These are phyloP conservation scores for Eleginops maclovinus DNA, from an alignment of 2,113 vertebrate genomes.

Conservation along the genomic window DNA sequence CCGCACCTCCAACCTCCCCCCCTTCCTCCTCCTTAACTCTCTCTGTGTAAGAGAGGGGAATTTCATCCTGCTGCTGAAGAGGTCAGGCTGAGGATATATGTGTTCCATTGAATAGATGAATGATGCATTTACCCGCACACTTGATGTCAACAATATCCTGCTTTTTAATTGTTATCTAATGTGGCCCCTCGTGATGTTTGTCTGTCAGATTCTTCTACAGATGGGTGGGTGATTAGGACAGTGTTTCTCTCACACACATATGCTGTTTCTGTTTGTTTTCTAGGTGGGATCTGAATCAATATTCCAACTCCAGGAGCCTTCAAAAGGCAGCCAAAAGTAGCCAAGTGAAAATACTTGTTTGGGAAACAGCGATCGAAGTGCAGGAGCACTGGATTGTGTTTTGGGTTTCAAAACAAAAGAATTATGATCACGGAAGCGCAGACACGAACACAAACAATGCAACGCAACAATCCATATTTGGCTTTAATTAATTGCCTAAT, in stretches of 20 bases:
- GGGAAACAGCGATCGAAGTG: constrained; percentile 59
- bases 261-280: constrained; percentile 69
- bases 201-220: too few relatives aligned
- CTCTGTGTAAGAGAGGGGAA: constrained; percentile 12
- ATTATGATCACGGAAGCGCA: constrained; percentile 25
- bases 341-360: constrained; percentile 77
- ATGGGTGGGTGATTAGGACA: constrained; percentile 16
- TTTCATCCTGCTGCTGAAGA: constrained; percentile 40
- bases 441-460: constrained; percentile 53
- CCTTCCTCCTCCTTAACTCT: not conserved
- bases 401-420: constrained; percentile 27
- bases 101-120: too few relatives aligned
- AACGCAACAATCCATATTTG: constrained; percentile 68
- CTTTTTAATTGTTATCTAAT: too few relatives aligned
- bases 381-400: constrained; percentile 41
- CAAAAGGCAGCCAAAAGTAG: constrained; percentile 77
- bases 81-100: constrained; percentile 28
- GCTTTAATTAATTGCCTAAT: constrained; percentile 79
- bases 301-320: constrained; percentile 77
- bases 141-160: too few relatives aligned
- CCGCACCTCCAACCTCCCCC: constrained; percentile 8
- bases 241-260: constrained; percentile 7
- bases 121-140: too few relatives aligned
- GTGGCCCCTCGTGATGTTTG: too few relatives aligned
- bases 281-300: constrained; percentile 79